A percentile compares a stretch with the other conserved stretches of the same genome.
Conservation (phyloP, 2,113 vertebrate genomes). For the Vombatus ursinus region DNA sequence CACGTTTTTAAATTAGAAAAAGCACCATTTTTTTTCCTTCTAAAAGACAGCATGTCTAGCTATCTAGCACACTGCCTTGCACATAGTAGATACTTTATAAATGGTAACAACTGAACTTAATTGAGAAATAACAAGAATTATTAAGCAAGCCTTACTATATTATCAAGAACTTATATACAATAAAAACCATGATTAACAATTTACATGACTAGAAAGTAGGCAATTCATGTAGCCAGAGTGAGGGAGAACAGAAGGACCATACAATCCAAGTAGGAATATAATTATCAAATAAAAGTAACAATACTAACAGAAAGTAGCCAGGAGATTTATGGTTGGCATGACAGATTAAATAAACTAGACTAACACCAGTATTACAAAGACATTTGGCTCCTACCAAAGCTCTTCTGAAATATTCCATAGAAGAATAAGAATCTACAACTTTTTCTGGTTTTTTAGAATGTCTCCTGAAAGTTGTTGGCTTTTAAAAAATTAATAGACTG, state of each 20-base stretch:
- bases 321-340: neutral
- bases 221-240: neutral
- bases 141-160: neutral
- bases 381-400: constrained; percentile 20
- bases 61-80: no score
- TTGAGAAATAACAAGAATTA: neutral
- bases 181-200: neutral
- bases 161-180: neutral
- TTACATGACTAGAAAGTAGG: neutral
- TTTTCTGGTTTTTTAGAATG: constrained; percentile 40
- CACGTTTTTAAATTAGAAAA: neutral
- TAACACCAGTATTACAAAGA: neutral
- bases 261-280: neutral
- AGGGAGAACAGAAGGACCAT: neutral
- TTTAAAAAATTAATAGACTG: constrained; percentile 55
- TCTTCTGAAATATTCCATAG: constrained; percentile 33
- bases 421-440: constrained; percentile 48
- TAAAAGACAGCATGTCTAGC: neutral
- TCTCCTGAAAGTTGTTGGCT: constrained; percentile 56
- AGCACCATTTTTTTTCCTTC: neutral
- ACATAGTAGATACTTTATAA: neutral
- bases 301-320: neutral
- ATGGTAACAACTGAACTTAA: neutral
- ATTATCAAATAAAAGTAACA: neutral
- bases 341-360: neutral